Conservation (phyloP, 2,797 vertebrate species). For the Megalops cyprinoides region DNA sequence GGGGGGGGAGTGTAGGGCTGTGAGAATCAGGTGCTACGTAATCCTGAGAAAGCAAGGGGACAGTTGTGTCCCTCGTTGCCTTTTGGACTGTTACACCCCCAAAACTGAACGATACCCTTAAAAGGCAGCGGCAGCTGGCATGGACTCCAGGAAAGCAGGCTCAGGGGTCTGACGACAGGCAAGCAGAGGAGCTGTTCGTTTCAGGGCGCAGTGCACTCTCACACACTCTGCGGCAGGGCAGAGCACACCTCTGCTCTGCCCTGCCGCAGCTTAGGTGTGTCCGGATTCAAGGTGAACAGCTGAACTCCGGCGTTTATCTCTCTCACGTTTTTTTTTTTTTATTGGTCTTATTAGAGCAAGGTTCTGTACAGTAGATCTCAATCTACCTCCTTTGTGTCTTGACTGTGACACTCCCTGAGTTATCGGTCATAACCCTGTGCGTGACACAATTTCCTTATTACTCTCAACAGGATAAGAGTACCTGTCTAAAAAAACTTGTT, state of each 20-base stretch:
- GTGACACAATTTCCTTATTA: slow-evolving; percentile 66
- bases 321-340: slow-evolving; percentile 57
- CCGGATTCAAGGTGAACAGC: neutral
- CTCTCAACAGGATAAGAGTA: slow-evolving; percentile 70
- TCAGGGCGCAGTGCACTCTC: neutral
- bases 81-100: neutral
- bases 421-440: slow-evolving; percentile 54
- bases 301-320: slow-evolving; percentile 48
- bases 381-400: slow-evolving; percentile 50
- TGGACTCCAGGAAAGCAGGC: neutral
- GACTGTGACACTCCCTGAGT: slow-evolving; percentile 54
- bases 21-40: neutral
- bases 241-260: too few species aligned
- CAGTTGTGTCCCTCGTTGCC: neutral
- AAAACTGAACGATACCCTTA: too few species aligned
- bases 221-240: too few species aligned
- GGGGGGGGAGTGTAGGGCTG: too few species aligned
- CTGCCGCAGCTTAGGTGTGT: neutral
- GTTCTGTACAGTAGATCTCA: slow-evolving; percentile 27
- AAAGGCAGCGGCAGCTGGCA: neutral
- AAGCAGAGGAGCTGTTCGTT: neutral
- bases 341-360: slow-evolving; percentile 47
- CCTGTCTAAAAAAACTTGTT: slow-evolving; percentile 57
- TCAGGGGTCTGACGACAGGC: neutral
- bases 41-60: neutral